These are phyloP conservation scores for Idaea biselata DNA, from an alignment of 2,888 invertebrate species.

Conservation along the genomic window DNA sequence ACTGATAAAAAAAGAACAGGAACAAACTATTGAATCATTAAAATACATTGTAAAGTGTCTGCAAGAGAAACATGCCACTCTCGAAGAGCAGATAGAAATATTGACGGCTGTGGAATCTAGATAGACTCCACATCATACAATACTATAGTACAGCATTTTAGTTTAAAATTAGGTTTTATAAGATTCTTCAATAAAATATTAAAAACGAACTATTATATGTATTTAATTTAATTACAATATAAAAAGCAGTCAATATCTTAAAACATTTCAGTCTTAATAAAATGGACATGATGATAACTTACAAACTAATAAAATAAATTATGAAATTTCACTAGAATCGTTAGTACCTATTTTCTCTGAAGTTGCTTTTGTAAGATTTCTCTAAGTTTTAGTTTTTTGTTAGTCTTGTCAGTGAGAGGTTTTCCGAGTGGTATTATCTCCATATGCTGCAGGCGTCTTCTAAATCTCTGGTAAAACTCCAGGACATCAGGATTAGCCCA, in stretches of 20 bases:
- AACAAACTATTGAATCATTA: constrained; percentile 56
- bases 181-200: background rate
- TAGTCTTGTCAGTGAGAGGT: constrained; percentile 64
- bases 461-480: constrained; percentile 88
- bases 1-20: constrained; percentile 49
- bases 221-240: background rate
- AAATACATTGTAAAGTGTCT: constrained; percentile 70
- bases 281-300: constrained; percentile 12
- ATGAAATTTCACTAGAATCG: constrained; percentile 11
- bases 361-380: constrained; percentile 69
- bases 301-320: constrained; percentile 24
- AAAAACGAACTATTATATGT: background rate
- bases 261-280: constrained; percentile 34
- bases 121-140: constrained; percentile 27
- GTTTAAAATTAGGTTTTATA: background rate
- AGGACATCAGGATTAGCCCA: constrained; percentile 93
- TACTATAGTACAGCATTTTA: constrained; percentile 7
- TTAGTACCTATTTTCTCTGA: constrained; percentile 41
- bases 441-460: constrained; percentile 82
- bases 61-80: constrained; percentile 69
- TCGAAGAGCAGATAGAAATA: constrained; percentile 73
- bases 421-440: constrained; percentile 83
- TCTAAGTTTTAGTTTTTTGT: constrained; percentile 64
- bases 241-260: constrained; percentile 11
- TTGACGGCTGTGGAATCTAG: constrained; percentile 67